Conservation (phyloP, 2,797 vertebrate genomes). For the Malacoctenus gilli region DNA sequence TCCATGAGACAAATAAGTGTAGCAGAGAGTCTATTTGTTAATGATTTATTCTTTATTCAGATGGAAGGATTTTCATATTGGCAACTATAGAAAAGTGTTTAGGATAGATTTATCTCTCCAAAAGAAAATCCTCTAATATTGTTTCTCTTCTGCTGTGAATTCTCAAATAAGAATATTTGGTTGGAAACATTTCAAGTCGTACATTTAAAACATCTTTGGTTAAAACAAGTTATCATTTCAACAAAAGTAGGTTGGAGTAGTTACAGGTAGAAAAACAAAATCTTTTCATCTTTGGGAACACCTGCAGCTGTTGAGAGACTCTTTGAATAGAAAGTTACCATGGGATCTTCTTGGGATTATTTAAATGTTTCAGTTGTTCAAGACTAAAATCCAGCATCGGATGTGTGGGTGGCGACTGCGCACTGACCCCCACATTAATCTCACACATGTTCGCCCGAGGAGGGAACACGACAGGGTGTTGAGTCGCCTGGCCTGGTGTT, state of each 20-base stretch:
- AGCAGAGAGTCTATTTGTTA: no score
- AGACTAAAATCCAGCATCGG: not conserved
- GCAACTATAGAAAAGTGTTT: no score
- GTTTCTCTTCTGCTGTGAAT: no score
- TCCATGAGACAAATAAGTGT: no score
- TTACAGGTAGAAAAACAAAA: not conserved
- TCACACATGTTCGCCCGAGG: slow-evolving; percentile 19
- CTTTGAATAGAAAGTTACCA: no score
- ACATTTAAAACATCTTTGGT: not conserved
- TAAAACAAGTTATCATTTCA: not conserved
- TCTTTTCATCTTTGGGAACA: no score
- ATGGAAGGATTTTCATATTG: no score
- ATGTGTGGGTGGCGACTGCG: not conserved
- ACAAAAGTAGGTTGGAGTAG: not conserved
- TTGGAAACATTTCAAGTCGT: not conserved
- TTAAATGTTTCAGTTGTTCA: not conserved
- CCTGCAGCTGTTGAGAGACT: no score
- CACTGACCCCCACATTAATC: slow-evolving; percentile 27
- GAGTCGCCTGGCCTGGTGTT: slow-evolving; percentile 27
- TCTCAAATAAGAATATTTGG: no score
- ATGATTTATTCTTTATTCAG: no score
- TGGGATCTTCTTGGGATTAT: not conserved
- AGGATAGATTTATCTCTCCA: no score
- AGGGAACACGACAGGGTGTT: slow-evolving; percentile 28
- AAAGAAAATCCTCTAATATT: no score